A percentile compares a stretch with the other conserved stretches of the same genome.
phyloP scores from a whole-genome alignment of 2,888 invertebrate genomes.

The Heliconius charithonia region DNA sequence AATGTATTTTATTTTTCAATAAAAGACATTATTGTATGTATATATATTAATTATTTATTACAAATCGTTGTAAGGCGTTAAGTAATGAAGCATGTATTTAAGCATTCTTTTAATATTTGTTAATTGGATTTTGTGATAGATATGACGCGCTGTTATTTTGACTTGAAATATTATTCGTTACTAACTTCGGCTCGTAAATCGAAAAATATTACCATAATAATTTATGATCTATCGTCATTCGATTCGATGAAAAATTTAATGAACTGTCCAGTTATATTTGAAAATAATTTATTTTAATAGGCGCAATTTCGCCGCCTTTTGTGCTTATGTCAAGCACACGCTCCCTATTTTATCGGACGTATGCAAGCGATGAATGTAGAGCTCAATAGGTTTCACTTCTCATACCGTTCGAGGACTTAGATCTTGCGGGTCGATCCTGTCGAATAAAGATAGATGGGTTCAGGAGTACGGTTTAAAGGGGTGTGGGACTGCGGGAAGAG shows the following conservation, averaged over 20 bases:
- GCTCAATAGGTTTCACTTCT: slow-evolving; percentile 60
- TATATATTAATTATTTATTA: neutral
- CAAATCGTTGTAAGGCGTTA: neutral
- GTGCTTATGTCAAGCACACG: slow-evolving; percentile 64
- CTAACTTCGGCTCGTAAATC: slow-evolving; percentile 27
- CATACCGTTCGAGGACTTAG: slow-evolving; percentile 65
- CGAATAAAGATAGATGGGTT: slow-evolving; percentile 78
- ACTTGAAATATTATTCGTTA: slow-evolving; percentile 31
- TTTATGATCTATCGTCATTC: slow-evolving; percentile 48
- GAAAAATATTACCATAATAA: slow-evolving; percentile 43
- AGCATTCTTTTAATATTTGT: slow-evolving; percentile 1
- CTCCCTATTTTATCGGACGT: slow-evolving; percentile 55
- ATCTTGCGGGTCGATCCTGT: slow-evolving; percentile 67
- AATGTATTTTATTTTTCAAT: neutral
- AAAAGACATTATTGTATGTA: neutral
- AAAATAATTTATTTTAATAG: slow-evolving; percentile 63
- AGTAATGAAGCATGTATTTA: neutral
- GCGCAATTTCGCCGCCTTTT: slow-evolving; percentile 62
- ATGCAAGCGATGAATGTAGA: slow-evolving; percentile 48
- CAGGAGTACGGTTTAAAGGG: slow-evolving; percentile 64
- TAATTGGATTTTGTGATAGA: slow-evolving; percentile 19
- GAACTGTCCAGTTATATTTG: slow-evolving; percentile 55
- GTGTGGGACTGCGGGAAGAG: slow-evolving; percentile 53
- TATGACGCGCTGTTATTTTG: slow-evolving; percentile 28
- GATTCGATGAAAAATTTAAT: slow-evolving; percentile 58